These are phyloP conservation scores for Catalaphyllia jardinei DNA, from an alignment of 64 coral and sea anemone species.

Conservation along the genomic window DNA sequence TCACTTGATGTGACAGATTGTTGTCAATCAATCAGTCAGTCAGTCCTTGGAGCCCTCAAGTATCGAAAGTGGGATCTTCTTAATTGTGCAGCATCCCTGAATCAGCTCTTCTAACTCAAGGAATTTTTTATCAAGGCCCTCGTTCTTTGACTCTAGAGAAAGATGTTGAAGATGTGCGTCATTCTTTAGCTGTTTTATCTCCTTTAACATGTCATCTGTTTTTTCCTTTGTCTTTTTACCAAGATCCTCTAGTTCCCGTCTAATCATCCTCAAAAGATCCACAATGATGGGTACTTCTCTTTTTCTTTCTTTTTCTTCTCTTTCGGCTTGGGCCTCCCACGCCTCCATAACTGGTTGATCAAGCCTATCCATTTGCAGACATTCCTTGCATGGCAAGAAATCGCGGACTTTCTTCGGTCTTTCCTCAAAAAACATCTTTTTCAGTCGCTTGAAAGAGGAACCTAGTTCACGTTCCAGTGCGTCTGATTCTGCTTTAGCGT, in stretches of 20 bases:
- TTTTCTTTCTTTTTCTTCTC: background rate
- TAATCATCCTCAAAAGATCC: background rate
- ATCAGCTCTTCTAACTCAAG: background rate
- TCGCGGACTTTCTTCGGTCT: no score
- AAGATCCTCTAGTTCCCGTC: background rate
- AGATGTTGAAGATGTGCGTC: background rate
- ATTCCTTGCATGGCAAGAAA: no score
- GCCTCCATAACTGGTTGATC: no score
- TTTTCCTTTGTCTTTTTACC: background rate
- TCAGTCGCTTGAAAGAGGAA: no score
- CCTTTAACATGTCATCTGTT: background rate
- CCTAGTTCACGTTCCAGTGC: no score
- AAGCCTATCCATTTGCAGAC: no score
- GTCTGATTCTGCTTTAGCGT: no score
- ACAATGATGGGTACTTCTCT: background rate
- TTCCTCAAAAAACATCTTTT: no score
- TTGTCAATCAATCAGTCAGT: no score
- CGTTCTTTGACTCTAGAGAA: background rate
- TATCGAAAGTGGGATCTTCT: constrained; percentile 5
- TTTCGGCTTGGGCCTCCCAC: no score
- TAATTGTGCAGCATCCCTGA: constrained; percentile 16
- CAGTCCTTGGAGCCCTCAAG: constrained; percentile 1
- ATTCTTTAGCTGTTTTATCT: background rate
- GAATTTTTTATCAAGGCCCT: background rate
- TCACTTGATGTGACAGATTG: no score